Percentiles rank a stretch among this genome's conserved stretches.
phyloP scores from a whole-genome alignment of 2,888 invertebrate genomes.

The Panorpa germanica region DNA sequence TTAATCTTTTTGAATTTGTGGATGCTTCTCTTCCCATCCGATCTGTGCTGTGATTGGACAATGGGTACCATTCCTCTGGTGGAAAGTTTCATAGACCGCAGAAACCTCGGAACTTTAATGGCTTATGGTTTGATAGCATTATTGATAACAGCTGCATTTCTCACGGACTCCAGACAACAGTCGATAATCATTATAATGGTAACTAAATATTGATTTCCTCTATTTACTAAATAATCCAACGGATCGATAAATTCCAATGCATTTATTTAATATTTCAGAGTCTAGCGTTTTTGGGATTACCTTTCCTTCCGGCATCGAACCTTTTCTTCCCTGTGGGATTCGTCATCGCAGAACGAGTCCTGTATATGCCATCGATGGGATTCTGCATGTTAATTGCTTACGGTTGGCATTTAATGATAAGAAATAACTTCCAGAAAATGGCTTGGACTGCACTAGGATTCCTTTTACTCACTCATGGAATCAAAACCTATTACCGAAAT shows the following conservation, averaged over 20 bases:
- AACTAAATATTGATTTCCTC: no score
- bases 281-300: slow-evolving; percentile 68
- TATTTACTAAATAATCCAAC: no score
- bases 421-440: slow-evolving; percentile 42
- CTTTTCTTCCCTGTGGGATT: slow-evolving; percentile 96
- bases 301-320: slow-evolving; percentile 92
- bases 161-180: slow-evolving; percentile 38
- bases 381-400: slow-evolving; percentile 84
- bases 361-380: slow-evolving; percentile 96
- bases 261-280: slow-evolving; percentile 59
- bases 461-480: slow-evolving; percentile 57
- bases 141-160: slow-evolving; percentile 30
- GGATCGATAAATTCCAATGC: no score
- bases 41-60: slow-evolving; percentile 95
- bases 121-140: slow-evolving; percentile 43
- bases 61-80: slow-evolving; percentile 90
- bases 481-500: slow-evolving; percentile 75
- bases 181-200: slow-evolving; percentile 52
- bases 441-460: slow-evolving; percentile 43
- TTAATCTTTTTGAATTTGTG: slow-evolving; percentile 79
- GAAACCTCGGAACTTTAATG: slow-evolving; percentile 62
- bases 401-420: slow-evolving; percentile 54
- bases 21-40: slow-evolving; percentile 74
- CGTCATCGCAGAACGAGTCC: slow-evolving; percentile 86
- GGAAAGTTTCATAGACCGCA: slow-evolving; percentile 53